Evolutionary conservation across 1,140 invertebrate species (phyloP).

Genomic region (Battus philenor): DNA sequence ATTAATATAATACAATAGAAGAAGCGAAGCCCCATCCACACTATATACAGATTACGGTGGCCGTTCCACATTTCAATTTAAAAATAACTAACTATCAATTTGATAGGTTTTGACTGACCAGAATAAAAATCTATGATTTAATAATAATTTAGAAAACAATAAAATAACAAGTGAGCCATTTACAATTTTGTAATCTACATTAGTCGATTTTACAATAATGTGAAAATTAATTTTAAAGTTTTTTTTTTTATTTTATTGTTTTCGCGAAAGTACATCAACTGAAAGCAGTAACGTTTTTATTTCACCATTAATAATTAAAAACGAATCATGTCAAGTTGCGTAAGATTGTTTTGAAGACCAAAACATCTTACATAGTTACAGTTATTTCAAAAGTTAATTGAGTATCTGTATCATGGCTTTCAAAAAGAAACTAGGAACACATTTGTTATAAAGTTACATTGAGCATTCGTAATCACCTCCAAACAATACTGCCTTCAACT

Average conservation of each 20-base stretch:
- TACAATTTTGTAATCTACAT: conserved; percentile 15
- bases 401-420: too few species aligned
- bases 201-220: conserved; percentile 13
- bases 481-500: conserved; percentile 15
- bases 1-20: conserved; percentile 43
- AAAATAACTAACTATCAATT: conserved; percentile 47
- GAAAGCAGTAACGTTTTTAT: conserved; percentile 8
- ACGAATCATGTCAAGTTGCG: too few species aligned
- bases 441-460: too few species aligned
- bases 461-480: too few species aligned
- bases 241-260: conserved; percentile 15
- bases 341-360: too few species aligned
- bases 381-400: too few species aligned
- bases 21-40: conserved; percentile 36
- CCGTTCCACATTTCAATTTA: conserved; percentile 34
- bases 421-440: too few species aligned
- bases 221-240: conserved; percentile 13
- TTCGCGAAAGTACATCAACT: conserved; percentile 15
- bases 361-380: too few species aligned
- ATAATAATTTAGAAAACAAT: conserved; percentile 56
- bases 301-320: too few species aligned
- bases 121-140: conserved; percentile 56
- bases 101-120: conserved; percentile 67
- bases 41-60: conserved; percentile 59
- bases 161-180: conserved; percentile 43